Base-by-base conservation (phyloP, 2,113 vertebrate species). In the Pteropus alecto region DNA sequence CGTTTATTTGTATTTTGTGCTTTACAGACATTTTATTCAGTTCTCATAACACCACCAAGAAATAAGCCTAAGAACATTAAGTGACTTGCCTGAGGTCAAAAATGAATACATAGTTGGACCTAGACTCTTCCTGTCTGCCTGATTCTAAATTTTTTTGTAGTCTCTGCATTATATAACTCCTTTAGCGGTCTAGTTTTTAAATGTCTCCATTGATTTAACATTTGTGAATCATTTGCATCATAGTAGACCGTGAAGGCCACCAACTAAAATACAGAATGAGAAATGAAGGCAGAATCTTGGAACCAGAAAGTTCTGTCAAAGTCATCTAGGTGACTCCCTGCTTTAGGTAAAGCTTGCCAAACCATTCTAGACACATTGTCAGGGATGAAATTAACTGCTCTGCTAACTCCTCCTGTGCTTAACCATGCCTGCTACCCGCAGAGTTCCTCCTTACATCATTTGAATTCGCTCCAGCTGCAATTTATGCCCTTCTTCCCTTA, bases 401-500 rank as follows among this genome's bases (percentile, higher is more conserved):
- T 41, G 77, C 93, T 89, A 83, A 89, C 96, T 92, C 81, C 92
- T 97, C 60, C 83, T 93, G 74, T 89, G 73, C 73, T 76, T 93
- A 94, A 65, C 94, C 91, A 58, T 38, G 85, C 95, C 87, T 90
- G 71, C 89, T 95, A 43, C 58, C 78, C 94, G 41, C 76, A 60
- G 86, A 97, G 83, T 54, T 87, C 70, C 65, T 92, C 35, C 95
- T 92, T 87, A 96, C 95, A 92, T 97, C 95, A 94, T 90, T 28
- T 94, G 93, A 97, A 87, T 65, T 84, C 58, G 74, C 83, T 98
- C 95, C 95, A 97, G 90, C 93, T 95, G 94, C 93, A 87, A 91
- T 93, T 82, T 92, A 81, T 93, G 92, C 86, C 91, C 91, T 86
- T 87, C 67, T 92, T 70, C 65, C 79, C 74, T 79, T 63, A 54